Evolutionary conservation across 1,140 invertebrate species (phyloP), one percentile per base, ranked within the genome.

Genomic region (Drosophila santomea): DNA sequence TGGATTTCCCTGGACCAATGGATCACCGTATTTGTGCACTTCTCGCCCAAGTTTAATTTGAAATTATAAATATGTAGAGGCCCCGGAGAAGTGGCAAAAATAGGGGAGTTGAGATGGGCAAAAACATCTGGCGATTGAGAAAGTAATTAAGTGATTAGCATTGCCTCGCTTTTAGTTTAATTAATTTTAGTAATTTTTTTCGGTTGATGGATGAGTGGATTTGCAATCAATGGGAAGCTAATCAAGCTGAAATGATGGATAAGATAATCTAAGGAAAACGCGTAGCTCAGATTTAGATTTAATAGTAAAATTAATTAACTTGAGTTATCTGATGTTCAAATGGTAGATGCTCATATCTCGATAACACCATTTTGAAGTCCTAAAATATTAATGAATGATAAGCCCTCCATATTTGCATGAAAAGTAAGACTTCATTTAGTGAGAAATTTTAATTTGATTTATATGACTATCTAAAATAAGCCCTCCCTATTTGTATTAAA

Each of bases 31-130:
- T 32, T 32, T 43, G 58, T 78, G 80, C 71, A 73, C 78, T 58
- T 80, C 76, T 58, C 66, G 66, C 52, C 62, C 48, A 58, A 76
- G 63, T 79, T 88, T 88, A 88, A 88, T 89, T 89, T 83, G 54
- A 88, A 83, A 88, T 88, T 88, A 88, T 83, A 88, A 88, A 88
- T 88, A 89, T 83, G 61, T 73, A 76, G 25, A 39, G 36, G 43
- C 8, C n/a, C n/a, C 3, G 35, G 11, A 32, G 48, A 41, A 17
- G 25, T 56, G 17, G 50, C 28, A 20, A 11, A 28, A 63, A 20
- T 17, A 36, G 20, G 45, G 6, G 23, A 36, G 38, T 20, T 44
- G 43, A 44, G 38, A 43, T 54, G 48, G 51, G 44, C 55, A 86
- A 76, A 88, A 72, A 54, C 78, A 86, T 86, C 84, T 89, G 83